Base-by-base conservation (phyloP, 2,113 vertebrate species). In the Camelus bactrianus region DNA sequence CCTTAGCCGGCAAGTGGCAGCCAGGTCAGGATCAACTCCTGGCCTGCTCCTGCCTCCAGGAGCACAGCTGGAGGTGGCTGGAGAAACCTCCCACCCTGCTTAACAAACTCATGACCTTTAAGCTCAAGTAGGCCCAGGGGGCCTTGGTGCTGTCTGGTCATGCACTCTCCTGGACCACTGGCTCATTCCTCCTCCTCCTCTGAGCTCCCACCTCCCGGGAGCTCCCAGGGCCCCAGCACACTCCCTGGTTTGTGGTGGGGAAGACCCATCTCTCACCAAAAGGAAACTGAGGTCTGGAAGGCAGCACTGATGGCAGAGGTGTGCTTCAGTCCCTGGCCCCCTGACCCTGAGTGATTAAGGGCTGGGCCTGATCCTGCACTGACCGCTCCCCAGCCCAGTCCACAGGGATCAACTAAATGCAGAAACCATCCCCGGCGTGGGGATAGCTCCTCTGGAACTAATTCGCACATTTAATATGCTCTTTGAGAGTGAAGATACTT, bases 201-300 rank as follows among this genome's bases (percentile, higher is more conserved):
- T 35, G 62, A 42, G 20, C 38, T 56, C 5, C 48, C 52, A 4
- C 19, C n/a, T 65, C 64, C 70, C 4, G 54, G 46, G 15, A 42
- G 46, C 62, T 32, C 2, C 22, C 32, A 15, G 38, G 67, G 52
- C 30, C 60, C 42, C 5, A 0, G 35, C 0, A 0, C 5, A 6
- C 60, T 77, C 42, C 42, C 1, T 5, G 72, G 19, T 35, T 82
- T 62, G 8, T 16, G 17, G 38, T 6, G 8, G 48, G 48, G 73
- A 70, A 84, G 54, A 8, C n/a, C 32, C 2, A 6, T 19, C 76
- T 77, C 62, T 83, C 46, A 42, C 62, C 4, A 28, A 73, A 24
- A 58, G 50, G 42, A 46, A 6, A 32, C 42, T 32, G 75, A 58
- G 62, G 48, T 30, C 28, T 12, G 35, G 70, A 28, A 3, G 50